phyloP scores from a whole-genome alignment of 2,797 vertebrate species.

The Onychomys torridus region DNA sequence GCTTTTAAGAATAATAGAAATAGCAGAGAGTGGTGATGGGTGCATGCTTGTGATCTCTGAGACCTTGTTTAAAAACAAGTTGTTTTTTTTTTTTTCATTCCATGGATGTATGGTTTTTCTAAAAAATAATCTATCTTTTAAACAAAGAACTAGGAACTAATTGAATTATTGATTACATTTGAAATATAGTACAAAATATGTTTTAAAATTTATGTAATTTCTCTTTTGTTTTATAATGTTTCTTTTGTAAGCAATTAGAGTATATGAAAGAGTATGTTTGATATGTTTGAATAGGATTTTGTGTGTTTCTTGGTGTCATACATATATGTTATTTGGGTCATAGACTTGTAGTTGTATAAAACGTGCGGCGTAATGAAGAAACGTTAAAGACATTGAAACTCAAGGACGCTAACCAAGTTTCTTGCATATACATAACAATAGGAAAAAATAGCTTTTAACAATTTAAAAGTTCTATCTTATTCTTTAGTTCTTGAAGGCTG shows the following conservation, averaged over 20 bases:
- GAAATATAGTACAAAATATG: constrained; percentile 26
- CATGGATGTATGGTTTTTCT: constrained; percentile 12
- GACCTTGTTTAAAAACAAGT: not conserved
- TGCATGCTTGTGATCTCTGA: not conserved
- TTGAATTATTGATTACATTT: not conserved
- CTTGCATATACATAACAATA: constrained; percentile 53
- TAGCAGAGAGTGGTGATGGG: not conserved
- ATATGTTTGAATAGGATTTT: constrained; percentile 26
- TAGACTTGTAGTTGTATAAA: constrained; percentile 41
- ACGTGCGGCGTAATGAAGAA: not conserved
- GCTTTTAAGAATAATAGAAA: not conserved
- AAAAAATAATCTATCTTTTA: constrained; percentile 4
- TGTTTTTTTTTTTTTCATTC: constrained; percentile 55
- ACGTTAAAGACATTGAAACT: constrained; percentile 3
- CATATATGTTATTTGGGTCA: constrained; percentile 32
- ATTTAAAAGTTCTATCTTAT: constrained; percentile 37
- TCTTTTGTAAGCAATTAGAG: not conserved
- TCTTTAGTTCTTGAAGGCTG: constrained; percentile 60
- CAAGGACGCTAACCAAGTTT: not conserved
- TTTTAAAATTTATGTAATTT: constrained; percentile 4
- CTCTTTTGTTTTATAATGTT: constrained; percentile 6
- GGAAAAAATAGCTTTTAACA: constrained; percentile 65
- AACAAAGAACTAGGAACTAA: constrained; percentile 28
- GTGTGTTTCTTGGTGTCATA: constrained; percentile 23
- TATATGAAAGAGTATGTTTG: constrained; percentile 12